Evolutionary conservation across 2,797 vertebrate genomes (phyloP).

Genomic region (Microctenopoma lineatum): DNA sequence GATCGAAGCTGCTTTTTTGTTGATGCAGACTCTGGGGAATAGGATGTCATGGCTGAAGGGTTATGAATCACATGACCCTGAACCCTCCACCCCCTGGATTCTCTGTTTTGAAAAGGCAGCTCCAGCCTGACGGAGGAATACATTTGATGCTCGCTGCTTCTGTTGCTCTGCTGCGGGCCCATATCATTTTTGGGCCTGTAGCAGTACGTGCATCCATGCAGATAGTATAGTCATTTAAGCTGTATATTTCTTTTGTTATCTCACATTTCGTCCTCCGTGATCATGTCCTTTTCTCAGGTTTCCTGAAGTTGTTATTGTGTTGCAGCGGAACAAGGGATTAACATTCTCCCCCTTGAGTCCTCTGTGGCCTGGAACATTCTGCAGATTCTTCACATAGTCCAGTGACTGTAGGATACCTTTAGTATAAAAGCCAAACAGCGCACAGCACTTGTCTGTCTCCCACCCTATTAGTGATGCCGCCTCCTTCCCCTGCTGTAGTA

Average conservation of each 20-base stretch:
- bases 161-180: slow-evolving; percentile 12
- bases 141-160: neutral
- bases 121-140: slow-evolving; percentile 13
- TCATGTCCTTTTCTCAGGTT: slow-evolving; percentile 44
- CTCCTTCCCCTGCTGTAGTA: slow-evolving; percentile 3
- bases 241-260: slow-evolving; percentile 10
- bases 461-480: slow-evolving; percentile 15
- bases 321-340: slow-evolving; percentile 71
- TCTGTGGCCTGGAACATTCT: slow-evolving; percentile 72
- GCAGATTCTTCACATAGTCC: slow-evolving; percentile 75
- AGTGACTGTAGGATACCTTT: slow-evolving; percentile 60
- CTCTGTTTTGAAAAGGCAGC: slow-evolving; percentile 17
- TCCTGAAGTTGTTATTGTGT: slow-evolving; percentile 62
- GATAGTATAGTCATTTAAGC: neutral
- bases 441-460: slow-evolving; percentile 32
- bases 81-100: slow-evolving; percentile 1
- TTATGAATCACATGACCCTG: slow-evolving; percentile 42
- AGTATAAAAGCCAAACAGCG: slow-evolving; percentile 59
- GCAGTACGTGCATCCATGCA: neutral
- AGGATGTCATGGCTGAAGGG: slow-evolving; percentile 12
- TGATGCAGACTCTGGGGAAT: slow-evolving; percentile 18
- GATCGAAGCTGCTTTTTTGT: slow-evolving; percentile 39
- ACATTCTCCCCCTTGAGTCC: slow-evolving; percentile 70
- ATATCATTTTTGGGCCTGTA: neutral
- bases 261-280: slow-evolving; percentile 1